Evolutionary conservation across 2,888 invertebrate genomes (phyloP).

Genomic region (Troides oblongomaculatus): DNA sequence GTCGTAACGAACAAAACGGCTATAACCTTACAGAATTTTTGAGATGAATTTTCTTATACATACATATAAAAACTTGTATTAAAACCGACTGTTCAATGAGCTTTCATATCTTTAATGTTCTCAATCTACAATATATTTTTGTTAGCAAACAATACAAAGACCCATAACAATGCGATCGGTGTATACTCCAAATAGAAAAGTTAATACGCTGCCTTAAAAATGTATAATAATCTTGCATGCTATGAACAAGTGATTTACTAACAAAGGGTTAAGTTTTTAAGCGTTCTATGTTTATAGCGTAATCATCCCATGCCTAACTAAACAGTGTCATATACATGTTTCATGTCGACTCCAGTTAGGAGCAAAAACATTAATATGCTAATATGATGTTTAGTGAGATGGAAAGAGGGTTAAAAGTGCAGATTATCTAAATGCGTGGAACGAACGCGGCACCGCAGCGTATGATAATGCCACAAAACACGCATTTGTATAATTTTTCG

Average conservation of each 20-base stretch:
- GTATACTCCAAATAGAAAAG: neutral
- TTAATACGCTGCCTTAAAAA: neutral
- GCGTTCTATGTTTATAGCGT: neutral
- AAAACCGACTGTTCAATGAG: neutral
- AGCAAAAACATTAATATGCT: constrained; percentile 58
- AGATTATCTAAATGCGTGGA: constrained; percentile 52
- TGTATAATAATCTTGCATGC: neutral
- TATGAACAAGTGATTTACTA: neutral
- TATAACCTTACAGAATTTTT: constrained; percentile 3
- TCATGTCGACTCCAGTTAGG: constrained; percentile 45
- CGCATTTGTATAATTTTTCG: constrained; percentile 68
- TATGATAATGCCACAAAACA: constrained; percentile 51
- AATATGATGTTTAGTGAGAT: constrained; percentile 63
- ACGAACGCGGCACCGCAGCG: constrained; percentile 47
- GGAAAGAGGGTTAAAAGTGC: constrained; percentile 70
- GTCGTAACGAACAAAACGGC: constrained; percentile 14
- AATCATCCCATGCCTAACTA: constrained; percentile 1
- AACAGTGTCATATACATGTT: constrained; percentile 36
- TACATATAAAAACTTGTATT: neutral
- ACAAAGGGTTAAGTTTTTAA: neutral
- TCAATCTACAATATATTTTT: neutral
- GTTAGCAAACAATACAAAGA: no score
- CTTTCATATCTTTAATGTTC: neutral
- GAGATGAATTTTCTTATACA: neutral
- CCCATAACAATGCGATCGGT: no score